Evolutionary conservation across 1,140 invertebrate species (phyloP).

Genomic region (Bombus picipes): DNA sequence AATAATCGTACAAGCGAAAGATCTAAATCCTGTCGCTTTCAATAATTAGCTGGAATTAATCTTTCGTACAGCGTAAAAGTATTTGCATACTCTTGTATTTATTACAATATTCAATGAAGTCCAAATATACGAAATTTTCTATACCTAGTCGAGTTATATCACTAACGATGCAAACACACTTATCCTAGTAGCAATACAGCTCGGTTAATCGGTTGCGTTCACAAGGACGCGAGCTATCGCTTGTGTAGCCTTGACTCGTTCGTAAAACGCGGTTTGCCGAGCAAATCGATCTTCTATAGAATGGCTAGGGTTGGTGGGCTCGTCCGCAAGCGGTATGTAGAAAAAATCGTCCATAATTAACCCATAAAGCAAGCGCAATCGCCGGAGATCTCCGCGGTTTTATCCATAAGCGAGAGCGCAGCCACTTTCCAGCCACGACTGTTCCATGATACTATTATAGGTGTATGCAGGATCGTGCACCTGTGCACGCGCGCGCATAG

Average conservation of each 20-base stretch:
- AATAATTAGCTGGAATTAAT: no score
- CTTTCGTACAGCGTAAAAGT: no score
- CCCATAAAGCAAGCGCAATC: slow-evolving; percentile 75
- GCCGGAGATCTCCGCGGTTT: slow-evolving; percentile 59
- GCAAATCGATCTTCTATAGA: slow-evolving; percentile 62
- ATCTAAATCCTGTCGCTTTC: no score
- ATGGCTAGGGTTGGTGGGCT: slow-evolving; percentile 43
- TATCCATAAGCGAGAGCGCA: slow-evolving; percentile 61
- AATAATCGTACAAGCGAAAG: no score
- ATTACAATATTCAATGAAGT: no score
- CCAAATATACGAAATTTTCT: no score
- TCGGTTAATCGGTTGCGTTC: slow-evolving; percentile 27
- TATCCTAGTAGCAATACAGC: not conserved
- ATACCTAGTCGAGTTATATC: not conserved
- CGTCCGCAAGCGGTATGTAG: slow-evolving; percentile 41
- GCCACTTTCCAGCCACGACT: slow-evolving; percentile 36
- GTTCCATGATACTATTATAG: slow-evolving; percentile 1
- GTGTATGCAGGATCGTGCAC: slow-evolving; percentile 19
- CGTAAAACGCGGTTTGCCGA: slow-evolving; percentile 42
- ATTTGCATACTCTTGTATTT: no score
- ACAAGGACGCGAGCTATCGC: slow-evolving; percentile 32
- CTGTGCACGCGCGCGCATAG: slow-evolving; percentile 30
- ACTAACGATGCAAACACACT: not conserved
- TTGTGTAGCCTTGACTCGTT: slow-evolving; percentile 17
- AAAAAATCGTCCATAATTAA: slow-evolving; percentile 74